These are phyloP conservation scores for Lypha dubia DNA, from an alignment of 2,888 invertebrate species.

Conservation along the genomic window DNA sequence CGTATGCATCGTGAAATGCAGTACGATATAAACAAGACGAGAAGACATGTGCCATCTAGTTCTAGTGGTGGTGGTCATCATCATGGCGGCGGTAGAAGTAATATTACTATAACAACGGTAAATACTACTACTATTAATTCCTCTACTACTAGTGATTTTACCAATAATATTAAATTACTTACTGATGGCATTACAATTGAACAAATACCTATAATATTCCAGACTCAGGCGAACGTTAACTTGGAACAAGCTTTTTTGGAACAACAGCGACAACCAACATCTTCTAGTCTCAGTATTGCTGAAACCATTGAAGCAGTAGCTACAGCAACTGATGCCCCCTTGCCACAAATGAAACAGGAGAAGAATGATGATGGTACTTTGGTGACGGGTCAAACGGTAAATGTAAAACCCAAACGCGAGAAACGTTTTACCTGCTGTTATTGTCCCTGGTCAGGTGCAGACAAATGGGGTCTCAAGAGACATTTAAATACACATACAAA, in stretches of 20 bases:
- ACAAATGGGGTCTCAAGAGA: constrained; percentile 96
- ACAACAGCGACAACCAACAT: constrained; percentile 82
- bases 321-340: constrained; percentile 81
- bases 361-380: constrained; percentile 80
- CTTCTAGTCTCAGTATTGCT: constrained; percentile 82
- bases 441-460: constrained; percentile 96
- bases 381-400: constrained; percentile 74
- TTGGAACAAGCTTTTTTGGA: constrained; percentile 81
- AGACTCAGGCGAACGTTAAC: constrained; percentile 78
- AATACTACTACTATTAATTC: constrained; percentile 66
- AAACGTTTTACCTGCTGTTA: constrained; percentile 93
- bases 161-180: constrained; percentile 72
- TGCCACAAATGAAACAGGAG: constrained; percentile 82
- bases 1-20: constrained; percentile 95
- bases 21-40: constrained; percentile 92
- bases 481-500: constrained; percentile 96
- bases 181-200: constrained; percentile 81
- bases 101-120: constrained; percentile 80
- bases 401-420: constrained; percentile 85
- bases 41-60: constrained; percentile 84
- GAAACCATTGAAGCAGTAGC: constrained; percentile 83
- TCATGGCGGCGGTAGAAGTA: constrained; percentile 85
- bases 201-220: constrained; percentile 79
- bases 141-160: constrained; percentile 41
- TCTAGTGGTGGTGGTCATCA: constrained; percentile 82